phyloP scores from a whole-genome alignment of 2,113 vertebrate species.

The Syrrhaptes paradoxus region DNA sequence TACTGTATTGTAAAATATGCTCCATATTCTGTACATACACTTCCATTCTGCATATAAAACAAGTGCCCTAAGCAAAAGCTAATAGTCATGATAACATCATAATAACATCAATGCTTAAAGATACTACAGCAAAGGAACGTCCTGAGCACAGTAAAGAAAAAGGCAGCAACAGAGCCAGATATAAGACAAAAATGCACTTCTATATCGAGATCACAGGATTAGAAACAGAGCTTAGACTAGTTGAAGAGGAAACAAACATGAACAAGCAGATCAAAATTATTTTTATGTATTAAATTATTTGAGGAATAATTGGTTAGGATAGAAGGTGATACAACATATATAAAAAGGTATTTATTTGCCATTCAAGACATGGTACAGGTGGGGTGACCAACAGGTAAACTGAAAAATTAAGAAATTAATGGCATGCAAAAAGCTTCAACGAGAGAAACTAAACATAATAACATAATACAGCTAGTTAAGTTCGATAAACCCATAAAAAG shows the following conservation, averaged over 20 bases:
- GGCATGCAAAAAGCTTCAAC: neutral
- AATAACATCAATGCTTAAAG: neutral
- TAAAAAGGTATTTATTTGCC: neutral
- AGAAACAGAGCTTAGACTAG: neutral
- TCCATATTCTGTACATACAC: neutral
- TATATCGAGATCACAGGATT: neutral
- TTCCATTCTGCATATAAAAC: neutral
- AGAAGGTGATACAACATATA: neutral
- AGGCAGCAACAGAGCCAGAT: neutral
- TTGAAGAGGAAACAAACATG: neutral
- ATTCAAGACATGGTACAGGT: neutral
- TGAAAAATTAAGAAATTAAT: neutral
- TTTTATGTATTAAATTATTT: neutral
- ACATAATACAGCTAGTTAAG: neutral
- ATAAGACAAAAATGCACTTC: fast-evolving
- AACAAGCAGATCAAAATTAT: neutral
- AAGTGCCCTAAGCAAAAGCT: neutral
- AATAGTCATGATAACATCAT: neutral
- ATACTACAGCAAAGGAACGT: neutral
- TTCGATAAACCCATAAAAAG: neutral
- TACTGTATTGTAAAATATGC: neutral
- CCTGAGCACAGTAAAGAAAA: neutral
- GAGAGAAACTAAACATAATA: neutral
- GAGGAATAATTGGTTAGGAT: neutral
- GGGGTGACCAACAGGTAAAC: neutral